phyloP scores from a whole-genome alignment of 1,140 invertebrate genomes.

The Drosophila mayri region DNA sequence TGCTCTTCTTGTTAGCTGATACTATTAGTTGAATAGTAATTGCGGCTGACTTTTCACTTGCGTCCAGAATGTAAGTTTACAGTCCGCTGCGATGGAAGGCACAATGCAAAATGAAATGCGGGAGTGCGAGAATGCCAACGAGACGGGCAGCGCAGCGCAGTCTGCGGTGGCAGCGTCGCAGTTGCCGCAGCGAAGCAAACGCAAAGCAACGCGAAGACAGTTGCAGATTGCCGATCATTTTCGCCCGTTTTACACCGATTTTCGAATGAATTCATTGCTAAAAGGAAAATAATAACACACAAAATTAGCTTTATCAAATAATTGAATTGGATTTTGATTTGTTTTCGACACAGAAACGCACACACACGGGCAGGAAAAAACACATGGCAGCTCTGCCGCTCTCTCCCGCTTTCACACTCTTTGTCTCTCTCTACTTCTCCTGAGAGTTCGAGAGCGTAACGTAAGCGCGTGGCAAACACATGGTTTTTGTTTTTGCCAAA shows the following conservation, averaged over 20 bases:
- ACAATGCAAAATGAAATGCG: slow-evolving; percentile 75
- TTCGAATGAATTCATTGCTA: not conserved
- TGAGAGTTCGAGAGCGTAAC: slow-evolving; percentile 22
- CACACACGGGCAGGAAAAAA: slow-evolving; percentile 33
- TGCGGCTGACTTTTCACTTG: slow-evolving; percentile 25
- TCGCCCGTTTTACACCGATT: not conserved
- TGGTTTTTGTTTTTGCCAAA: slow-evolving; percentile 82
- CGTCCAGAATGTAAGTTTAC: too few species aligned
- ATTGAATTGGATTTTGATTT: slow-evolving; percentile 48
- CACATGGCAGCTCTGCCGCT: slow-evolving; percentile 21
- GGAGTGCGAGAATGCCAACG: slow-evolving; percentile 32
- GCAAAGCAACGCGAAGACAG: slow-evolving; percentile 27
- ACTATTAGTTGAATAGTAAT: not conserved
- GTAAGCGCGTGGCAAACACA: slow-evolving; percentile 79
- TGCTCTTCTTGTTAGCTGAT: slow-evolving; percentile 9
- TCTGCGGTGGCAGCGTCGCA: slow-evolving; percentile 31
- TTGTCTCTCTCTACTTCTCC: not conserved
- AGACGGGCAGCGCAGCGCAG: slow-evolving; percentile 28
- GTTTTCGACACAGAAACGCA: slow-evolving; percentile 22
- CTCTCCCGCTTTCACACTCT: slow-evolving; percentile 1
- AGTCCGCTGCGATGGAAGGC: slow-evolving; percentile 72
- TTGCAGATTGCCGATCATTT: not conserved
- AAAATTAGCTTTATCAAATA: slow-evolving; percentile 39
- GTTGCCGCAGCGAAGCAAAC: slow-evolving; percentile 24
- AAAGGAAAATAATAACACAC: not conserved